A percentile compares a stretch with the other conserved stretches of the same genome.
phyloP scores from a whole-genome alignment of 2,888 invertebrate genomes.

The Coremacera marginata region DNA sequence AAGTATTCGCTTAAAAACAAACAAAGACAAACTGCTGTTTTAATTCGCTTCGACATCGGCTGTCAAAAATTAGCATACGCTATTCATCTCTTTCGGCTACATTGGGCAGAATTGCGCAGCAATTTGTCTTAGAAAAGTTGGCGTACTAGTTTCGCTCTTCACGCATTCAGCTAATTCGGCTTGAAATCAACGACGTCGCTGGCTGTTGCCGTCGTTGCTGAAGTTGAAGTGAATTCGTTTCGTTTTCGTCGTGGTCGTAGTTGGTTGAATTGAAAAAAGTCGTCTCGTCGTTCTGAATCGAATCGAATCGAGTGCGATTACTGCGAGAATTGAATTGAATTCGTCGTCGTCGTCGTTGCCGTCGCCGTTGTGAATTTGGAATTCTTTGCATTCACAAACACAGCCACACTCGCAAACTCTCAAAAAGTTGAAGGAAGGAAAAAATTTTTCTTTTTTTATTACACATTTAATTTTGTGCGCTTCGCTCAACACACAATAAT shows the following conservation, averaged over 20 bases:
- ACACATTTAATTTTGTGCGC: constrained; percentile 52
- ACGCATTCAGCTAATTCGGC: constrained; percentile 11
- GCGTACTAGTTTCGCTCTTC: constrained; percentile 17
- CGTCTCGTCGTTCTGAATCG: constrained; percentile 48
- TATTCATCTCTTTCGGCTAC: constrained; percentile 21
- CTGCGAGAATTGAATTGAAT: constrained; percentile 54
- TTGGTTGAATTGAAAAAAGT: constrained; percentile 30
- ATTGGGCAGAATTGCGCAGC: constrained; percentile 10
- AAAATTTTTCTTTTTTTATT: constrained; percentile 49
- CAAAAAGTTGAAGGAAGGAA: constrained; percentile 38
- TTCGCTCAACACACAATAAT: constrained; percentile 57
- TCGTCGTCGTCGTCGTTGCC: constrained; percentile 38
- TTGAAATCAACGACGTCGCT: constrained; percentile 22
- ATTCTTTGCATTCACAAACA: constrained; percentile 36
- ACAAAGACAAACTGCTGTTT: not conserved
- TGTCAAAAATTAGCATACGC: constrained; percentile 40
- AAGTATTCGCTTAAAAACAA: constrained; percentile 25
- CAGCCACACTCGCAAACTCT: constrained; percentile 34
- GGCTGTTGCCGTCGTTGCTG: constrained; percentile 25
- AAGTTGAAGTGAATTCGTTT: constrained; percentile 31
- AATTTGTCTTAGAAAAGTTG: not conserved
- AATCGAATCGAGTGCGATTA: constrained; percentile 53
- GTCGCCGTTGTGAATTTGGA: constrained; percentile 32
- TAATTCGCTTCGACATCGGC: constrained; percentile 34
- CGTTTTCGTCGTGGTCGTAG: constrained; percentile 41